Percentiles rank a stretch among this genome's conserved stretches.
These are phyloP conservation scores for Clavelina lepadiformis DNA, from an alignment of 23 tunicate species.

Conservation along the genomic window DNA sequence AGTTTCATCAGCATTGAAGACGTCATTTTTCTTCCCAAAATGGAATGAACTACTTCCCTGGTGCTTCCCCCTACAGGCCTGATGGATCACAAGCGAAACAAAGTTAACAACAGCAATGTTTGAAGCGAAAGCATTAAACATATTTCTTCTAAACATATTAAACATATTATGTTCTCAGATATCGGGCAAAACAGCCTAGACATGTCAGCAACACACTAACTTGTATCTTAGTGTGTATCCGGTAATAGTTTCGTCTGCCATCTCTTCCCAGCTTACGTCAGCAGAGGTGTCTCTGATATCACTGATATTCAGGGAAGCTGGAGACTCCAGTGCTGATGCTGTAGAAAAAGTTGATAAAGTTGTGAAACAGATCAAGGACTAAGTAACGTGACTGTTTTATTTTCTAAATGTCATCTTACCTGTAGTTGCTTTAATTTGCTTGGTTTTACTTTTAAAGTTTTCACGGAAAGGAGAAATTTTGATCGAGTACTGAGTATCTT, in stretches of 20 bases:
- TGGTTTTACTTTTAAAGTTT: constrained; percentile 4
- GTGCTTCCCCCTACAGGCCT: constrained; percentile 32
- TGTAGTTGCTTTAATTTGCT: constrained; percentile 28
- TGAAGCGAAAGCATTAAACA: background rate
- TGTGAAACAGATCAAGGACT: too few relatives aligned
- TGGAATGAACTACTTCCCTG: background rate
- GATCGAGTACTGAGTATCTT: constrained; percentile 23
- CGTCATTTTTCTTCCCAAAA: constrained; percentile 8
- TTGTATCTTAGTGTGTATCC: constrained; percentile 25
- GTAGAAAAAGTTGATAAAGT: background rate
- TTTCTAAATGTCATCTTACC: too few relatives aligned
- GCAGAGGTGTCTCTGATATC: constrained; percentile 25
- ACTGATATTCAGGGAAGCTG: constrained; percentile 1
- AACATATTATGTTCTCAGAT: background rate
- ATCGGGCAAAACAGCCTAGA: background rate
- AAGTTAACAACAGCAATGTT: background rate
- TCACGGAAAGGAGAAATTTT: background rate
- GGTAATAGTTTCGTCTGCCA: constrained; percentile 15
- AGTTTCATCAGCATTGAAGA: constrained; percentile 14
- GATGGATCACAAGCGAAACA: background rate
- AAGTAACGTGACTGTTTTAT: too few relatives aligned
- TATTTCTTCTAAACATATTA: background rate
- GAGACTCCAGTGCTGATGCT: constrained; percentile 23
- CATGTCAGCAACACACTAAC: background rate
- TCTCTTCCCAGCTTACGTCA: constrained; percentile 19